These are phyloP conservation scores for Drosophila paulistorum DNA, from an alignment of 1,140 invertebrate genomes.

Conservation along the genomic window DNA sequence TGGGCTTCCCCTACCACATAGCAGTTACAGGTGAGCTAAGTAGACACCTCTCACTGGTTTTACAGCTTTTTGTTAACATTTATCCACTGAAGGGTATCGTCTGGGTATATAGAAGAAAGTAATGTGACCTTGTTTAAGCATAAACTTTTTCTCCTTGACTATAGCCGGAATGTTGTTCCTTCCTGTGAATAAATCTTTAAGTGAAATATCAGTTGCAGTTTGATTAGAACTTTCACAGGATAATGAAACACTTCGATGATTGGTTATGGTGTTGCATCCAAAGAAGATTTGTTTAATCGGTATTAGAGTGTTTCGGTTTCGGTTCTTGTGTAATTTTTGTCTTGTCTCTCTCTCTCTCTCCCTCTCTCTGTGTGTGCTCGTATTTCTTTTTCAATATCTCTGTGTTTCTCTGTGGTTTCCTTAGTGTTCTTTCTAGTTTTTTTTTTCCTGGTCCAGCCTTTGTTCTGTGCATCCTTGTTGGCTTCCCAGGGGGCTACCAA, in stretches of 20 bases:
- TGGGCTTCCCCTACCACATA: no score
- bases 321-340: background rate
- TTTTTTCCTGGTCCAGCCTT: conserved; percentile 16
- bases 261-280: background rate
- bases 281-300: background rate
- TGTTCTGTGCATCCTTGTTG: conserved; percentile 36
- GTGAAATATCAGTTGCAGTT: no score
- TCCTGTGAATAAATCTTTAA: no score
- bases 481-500: conserved; percentile 9
- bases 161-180: no score
- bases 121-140: no score
- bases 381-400: conserved; percentile 54
- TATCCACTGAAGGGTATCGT: background rate
- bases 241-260: no score
- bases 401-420: conserved; percentile 65
- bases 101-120: background rate
- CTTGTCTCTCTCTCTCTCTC: conserved; percentile 4
- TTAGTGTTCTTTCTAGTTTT: conserved; percentile 17
- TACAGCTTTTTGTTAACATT: conserved; percentile 4
- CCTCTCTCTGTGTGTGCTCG: background rate
- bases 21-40: conserved; percentile 3
- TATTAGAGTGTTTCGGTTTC: conserved; percentile 1
- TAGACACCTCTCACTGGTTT: background rate
- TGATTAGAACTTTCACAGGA: no score
- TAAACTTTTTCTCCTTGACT: no score